These are phyloP conservation scores for Perccottus glenii DNA, from an alignment of 2,113 vertebrate genomes.

Conservation along the genomic window DNA sequence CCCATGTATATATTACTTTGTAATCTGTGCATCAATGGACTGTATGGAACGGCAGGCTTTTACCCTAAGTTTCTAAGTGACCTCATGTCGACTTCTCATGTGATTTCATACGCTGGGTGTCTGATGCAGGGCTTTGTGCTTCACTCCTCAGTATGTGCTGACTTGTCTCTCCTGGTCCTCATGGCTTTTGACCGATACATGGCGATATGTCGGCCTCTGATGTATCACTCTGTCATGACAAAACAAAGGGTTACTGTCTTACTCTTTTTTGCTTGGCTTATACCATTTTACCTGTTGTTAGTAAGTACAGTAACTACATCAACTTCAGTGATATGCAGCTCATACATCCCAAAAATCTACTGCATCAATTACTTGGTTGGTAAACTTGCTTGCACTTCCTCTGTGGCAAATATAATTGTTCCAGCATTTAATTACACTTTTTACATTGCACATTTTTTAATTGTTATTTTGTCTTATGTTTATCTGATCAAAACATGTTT, in stretches of 20 bases:
- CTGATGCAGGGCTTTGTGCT: slow-evolving; percentile 49
- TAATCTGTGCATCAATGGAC: slow-evolving; percentile 54
- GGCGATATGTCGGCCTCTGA: slow-evolving; percentile 54
- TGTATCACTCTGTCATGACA: slow-evolving; percentile 51
- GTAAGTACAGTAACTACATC: slow-evolving; percentile 22
- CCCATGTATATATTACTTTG: slow-evolving; percentile 61
- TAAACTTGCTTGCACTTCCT: slow-evolving; percentile 27
- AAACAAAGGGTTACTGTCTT: slow-evolving; percentile 14
- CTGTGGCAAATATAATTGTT: not conserved
- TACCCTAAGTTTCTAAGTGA: slow-evolving; percentile 56
- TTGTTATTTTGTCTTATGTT: slow-evolving; percentile 36
- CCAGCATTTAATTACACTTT: slow-evolving; percentile 43
- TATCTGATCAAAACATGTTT: slow-evolving; percentile 28
- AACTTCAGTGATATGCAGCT: slow-evolving; percentile 20
- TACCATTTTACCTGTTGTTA: slow-evolving; percentile 10
- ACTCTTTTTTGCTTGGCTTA: slow-evolving; percentile 25
- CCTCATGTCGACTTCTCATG: slow-evolving; percentile 28
- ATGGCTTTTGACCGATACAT: slow-evolving; percentile 62
- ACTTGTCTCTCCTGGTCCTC: slow-evolving; percentile 33
- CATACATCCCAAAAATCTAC: slow-evolving; percentile 47
- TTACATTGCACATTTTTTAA: slow-evolving; percentile 15
- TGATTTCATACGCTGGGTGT: slow-evolving; percentile 54
- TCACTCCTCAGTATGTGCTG: slow-evolving; percentile 29
- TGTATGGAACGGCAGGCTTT: slow-evolving; percentile 53
- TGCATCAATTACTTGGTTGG: slow-evolving; percentile 29